Percentiles rank a stretch among this genome's conserved stretches.
Conservation (phyloP, 2,113 vertebrate species). For the Ciconia boyciana region DNA sequence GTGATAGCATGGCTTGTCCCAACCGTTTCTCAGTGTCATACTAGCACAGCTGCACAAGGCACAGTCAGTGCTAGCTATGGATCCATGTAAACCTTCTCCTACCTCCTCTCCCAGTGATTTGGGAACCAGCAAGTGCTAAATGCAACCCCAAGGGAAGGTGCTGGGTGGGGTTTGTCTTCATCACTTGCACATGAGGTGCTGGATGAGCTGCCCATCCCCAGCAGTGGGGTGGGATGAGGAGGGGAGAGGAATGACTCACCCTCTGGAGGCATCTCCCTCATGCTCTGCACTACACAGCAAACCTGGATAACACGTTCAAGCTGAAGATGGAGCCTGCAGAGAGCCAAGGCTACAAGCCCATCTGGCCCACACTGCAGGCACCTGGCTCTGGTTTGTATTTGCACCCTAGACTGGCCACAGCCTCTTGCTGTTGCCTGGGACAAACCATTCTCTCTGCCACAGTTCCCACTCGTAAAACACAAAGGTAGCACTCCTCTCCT, state of each 20-base stretch:
- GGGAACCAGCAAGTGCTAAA: background rate
- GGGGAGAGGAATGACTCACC: background rate
- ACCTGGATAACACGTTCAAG: background rate
- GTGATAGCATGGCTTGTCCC: fast-evolving
- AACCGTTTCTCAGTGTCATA: background rate
- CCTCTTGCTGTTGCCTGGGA: background rate
- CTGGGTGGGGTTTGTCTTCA: background rate
- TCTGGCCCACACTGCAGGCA: background rate
- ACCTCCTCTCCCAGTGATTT: background rate
- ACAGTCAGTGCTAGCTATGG: fast-evolving
- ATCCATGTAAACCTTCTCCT: background rate
- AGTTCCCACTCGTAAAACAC: background rate
- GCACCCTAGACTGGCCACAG: background rate
- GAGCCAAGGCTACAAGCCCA: background rate
- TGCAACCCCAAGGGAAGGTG: background rate
- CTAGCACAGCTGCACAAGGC: background rate
- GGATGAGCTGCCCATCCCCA: background rate
- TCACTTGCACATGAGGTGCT: background rate
- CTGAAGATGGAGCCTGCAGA: background rate
- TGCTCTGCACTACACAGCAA: fast-evolving
- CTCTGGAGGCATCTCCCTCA: background rate
- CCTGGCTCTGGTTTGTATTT: background rate
- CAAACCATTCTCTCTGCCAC: background rate
- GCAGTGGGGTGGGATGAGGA: background rate
- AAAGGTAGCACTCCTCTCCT: background rate